Evolutionary conservation across 2,797 vertebrate genomes (phyloP), one percentile per base, ranked within the genome.

Genomic region (Artibeus jamaicensis): DNA sequence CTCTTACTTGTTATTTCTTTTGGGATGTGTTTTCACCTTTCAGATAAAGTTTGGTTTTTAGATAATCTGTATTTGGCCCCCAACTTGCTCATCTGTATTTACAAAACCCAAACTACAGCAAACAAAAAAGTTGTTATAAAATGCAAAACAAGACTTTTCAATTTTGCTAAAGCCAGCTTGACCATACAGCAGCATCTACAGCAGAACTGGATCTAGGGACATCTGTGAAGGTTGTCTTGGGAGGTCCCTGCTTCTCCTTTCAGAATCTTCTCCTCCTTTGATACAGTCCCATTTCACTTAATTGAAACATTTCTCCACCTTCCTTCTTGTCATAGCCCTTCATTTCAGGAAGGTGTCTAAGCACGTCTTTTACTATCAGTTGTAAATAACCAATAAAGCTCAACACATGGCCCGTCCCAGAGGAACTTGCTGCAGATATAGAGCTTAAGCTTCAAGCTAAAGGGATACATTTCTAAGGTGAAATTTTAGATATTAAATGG

Each of bases 381-480:
- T 88, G 76, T 62, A 94, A 70, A 71, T 81, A 26, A 86, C 48
- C 42, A 44, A 22, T 62, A n/a, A 81, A n/a, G 57, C 21, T 68
- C 70, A 85, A 44, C 77, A 21, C 9, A 53, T 87, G 59, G 73
- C 6, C 53, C 42, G 89, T 83, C 53, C 50, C 21, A 68, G 81
- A 46, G 86, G 32, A 84, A 79, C n/a, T 89, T 88, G 44, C 73
- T 74, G 44, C 53, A 90, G 55, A 67, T 48, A 46, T 0, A 16
- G 73, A 92, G 48, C 93, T 44, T 44, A 59, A 90, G 26, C 12
- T 78, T 73, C 70, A 92, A 73, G 62, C 62, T 57, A 86, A 92
- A 92, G 37, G 53, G 70, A 50, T 55, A 62, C 34, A 77, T 93
- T 67, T 93, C 39, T 92, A 88, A 65, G 78, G 55, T 78, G 94